Conservation (phyloP, 2,113 vertebrate genomes). For the Heterotilapia buettikoferi region DNA sequence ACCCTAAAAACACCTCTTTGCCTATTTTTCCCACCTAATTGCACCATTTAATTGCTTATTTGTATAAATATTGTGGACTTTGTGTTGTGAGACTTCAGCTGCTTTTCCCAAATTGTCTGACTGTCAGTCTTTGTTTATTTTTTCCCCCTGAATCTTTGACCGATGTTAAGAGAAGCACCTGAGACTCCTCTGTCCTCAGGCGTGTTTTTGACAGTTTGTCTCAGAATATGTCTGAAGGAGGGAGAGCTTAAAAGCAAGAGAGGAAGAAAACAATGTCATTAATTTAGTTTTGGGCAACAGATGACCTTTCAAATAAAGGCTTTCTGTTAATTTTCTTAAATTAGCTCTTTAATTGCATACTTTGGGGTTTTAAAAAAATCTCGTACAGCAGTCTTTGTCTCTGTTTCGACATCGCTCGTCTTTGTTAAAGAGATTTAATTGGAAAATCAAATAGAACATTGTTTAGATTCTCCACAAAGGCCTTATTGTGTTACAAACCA, state of each 20-base stretch:
- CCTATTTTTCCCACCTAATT: background rate
- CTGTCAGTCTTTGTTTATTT: background rate
- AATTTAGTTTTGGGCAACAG: background rate
- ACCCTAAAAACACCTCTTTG: background rate
- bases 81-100: background rate
- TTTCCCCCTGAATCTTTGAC: background rate
- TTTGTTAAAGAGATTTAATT: slow-evolving; percentile 40
- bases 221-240: background rate
- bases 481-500: slow-evolving; percentile 6
- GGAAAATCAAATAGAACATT: slow-evolving; percentile 30
- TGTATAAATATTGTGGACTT: background rate
- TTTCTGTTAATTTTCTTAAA: slow-evolving; percentile 9
- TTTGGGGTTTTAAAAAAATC: slow-evolving; percentile 12
- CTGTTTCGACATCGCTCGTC: background rate
- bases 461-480: slow-evolving; percentile 16
- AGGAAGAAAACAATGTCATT: background rate
- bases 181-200: background rate
- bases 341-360: slow-evolving; percentile 1
- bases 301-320: slow-evolving; percentile 10
- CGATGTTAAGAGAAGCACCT: slow-evolving; percentile 13
- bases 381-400: background rate
- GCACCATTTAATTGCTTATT: background rate
- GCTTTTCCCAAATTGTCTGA: background rate
- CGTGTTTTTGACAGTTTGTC: background rate
- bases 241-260: background rate